Conservation (phyloP, 2,797 vertebrate genomes). For the Tenualosa thibaudeaui region DNA sequence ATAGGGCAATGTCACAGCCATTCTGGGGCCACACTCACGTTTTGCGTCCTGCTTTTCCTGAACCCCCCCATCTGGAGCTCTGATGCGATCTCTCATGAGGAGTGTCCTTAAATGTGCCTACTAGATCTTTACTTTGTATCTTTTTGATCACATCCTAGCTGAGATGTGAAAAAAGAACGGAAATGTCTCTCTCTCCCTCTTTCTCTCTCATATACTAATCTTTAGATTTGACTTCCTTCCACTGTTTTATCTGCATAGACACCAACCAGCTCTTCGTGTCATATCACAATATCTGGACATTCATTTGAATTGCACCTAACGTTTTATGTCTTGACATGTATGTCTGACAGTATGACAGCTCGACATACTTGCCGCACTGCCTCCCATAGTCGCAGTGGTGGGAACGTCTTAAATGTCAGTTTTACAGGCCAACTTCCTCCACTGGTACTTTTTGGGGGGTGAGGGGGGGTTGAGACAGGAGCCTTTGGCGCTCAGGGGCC, state of each 20-base stretch:
- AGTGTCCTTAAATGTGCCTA: neutral
- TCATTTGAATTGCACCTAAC: neutral
- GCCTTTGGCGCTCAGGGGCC: neutral
- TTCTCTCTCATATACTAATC: neutral
- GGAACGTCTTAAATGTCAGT: slow-evolving; percentile 63
- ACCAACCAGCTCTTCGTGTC: neutral
- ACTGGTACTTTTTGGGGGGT: slow-evolving; percentile 12
- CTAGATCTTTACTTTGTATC: neutral
- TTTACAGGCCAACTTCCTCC: slow-evolving; percentile 61
- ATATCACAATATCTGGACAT: neutral
- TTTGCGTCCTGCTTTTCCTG: slow-evolving; percentile 29
- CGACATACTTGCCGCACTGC: neutral
- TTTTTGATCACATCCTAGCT: neutral
- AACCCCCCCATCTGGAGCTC: neutral
- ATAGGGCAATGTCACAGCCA: slow-evolving; percentile 53
- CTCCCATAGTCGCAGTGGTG: slow-evolving; percentile 35
- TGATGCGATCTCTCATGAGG: neutral
- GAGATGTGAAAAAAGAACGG: neutral
- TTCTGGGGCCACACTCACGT: slow-evolving; percentile 40
- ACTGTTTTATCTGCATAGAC: neutral
- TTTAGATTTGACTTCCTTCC: neutral
- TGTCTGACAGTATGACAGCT: neutral
- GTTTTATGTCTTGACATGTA: neutral
- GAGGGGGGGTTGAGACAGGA: neutral
- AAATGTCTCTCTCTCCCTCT: neutral